Conservation (phyloP, 1,140 invertebrate species). For the Meloidogyne chitwoodi region DNA sequence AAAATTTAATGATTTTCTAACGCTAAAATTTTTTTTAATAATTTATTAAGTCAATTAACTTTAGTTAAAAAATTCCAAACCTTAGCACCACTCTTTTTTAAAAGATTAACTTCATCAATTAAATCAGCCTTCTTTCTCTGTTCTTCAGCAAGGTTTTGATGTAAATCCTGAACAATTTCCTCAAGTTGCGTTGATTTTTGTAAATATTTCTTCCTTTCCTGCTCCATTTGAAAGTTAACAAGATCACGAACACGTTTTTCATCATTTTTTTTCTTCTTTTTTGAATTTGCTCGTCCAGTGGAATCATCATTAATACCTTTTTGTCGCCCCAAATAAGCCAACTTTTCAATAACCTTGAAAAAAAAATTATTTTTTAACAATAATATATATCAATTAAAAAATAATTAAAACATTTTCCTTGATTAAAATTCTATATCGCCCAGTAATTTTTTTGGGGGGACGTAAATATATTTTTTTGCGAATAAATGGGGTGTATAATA, state of each 20-base stretch:
- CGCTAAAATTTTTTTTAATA: no score
- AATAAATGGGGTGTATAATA: no score
- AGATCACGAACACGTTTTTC: constrained; percentile 25
- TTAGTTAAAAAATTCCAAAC: no score
- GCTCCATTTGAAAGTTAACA: constrained; percentile 12
- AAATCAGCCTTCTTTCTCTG: neutral
- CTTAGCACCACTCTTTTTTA: neutral
- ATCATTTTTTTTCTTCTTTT: constrained; percentile 33
- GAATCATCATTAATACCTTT: constrained; percentile 40
- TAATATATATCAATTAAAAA: no score
- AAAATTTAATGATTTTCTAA: no score
- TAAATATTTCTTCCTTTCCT: neutral
- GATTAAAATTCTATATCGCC: no score
- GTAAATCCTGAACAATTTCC: neutral
- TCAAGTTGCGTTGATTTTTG: neutral
- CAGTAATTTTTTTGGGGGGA: no score
- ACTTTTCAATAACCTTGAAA: constrained; percentile 36
- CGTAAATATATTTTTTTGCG: no score
- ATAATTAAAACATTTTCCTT: no score
- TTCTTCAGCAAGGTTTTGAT: neutral
- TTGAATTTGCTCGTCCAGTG: neutral
- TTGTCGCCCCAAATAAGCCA: constrained; percentile 17
- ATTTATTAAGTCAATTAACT: no score
- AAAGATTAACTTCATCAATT: neutral
- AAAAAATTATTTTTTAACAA: no score